Evolutionary conservation across 2,888 invertebrate genomes (phyloP), one percentile per base, ranked within the genome.

Genomic region (Operophtera brumata): DNA sequence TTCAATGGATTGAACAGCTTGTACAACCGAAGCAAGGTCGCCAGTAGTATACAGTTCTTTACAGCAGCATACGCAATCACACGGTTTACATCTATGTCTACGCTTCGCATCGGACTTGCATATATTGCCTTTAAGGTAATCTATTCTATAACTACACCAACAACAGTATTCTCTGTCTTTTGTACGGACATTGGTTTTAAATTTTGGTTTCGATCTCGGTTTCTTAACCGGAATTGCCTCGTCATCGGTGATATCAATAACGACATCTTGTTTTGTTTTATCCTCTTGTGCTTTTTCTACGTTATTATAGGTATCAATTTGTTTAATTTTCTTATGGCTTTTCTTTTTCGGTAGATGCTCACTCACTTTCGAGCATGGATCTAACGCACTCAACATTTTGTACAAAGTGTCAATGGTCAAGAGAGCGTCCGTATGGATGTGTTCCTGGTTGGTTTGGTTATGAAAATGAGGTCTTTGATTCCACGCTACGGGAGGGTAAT

Each of bases 321-420:
- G 42, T 42, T 41, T n/a, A n/a, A n/a, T 25, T 49, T 52, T 54
- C n/a, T 57, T 61, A 42, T 47, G 41, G 13, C 45, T 53, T 50
- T 44, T 39, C 32, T 61, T 52, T 26, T 40, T 47, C 1, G 32
- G 14, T 6, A 11, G 2, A 4, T n/a, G 3, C 10, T 30, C 20
- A n/a, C 11, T 1, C 1, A 32, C 5, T 10, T 14, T 39, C 4
- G 28, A 8, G 9, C 13, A 26, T 25, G 54, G 36, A 40, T 62
- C 62, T 52, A 64, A 47, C 6, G 60, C 58, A 37, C 49, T 55
- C 14, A 88, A 61, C 77, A 88, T 84, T 77, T 83, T 86, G 45
- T 80, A 75, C 1, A 88, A 70, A 7, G 86, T 80, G 54, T 86
- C 87, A 39, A 69, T 41, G 7, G 79, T 78, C 41, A 79, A 53